Evolutionary conservation across 2,113 vertebrate species (phyloP).

Genomic region (Corythornis madagascariensis): DNA sequence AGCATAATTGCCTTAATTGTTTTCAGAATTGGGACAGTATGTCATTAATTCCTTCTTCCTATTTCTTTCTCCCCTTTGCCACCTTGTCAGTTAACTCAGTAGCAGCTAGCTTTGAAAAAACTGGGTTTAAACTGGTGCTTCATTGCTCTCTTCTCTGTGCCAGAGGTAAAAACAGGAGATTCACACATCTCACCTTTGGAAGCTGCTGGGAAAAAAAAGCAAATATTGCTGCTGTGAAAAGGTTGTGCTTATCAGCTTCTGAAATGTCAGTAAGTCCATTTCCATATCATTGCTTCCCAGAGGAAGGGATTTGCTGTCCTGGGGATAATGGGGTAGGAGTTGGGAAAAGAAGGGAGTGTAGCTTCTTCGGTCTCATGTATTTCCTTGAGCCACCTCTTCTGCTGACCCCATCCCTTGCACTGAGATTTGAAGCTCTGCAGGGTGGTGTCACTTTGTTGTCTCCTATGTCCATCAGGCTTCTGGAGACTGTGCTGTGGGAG

Average conservation of each 20-base stretch:
- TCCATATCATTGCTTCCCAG: background rate
- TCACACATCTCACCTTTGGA: background rate
- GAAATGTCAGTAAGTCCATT: background rate
- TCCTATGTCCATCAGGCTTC: too few species aligned
- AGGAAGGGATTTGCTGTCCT: background rate
- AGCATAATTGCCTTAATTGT: background rate
- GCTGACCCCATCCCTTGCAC: background rate
- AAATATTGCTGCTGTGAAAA: background rate
- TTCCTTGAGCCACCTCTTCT: background rate
- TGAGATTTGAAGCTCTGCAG: background rate
- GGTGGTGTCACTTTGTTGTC: background rate
- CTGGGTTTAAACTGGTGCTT: background rate
- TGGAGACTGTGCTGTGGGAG: background rate
- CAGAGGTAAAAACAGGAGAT: background rate
- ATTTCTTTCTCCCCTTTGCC: background rate
- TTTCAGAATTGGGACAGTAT: background rate
- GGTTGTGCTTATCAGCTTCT: background rate
- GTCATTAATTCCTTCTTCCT: background rate
- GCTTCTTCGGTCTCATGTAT: background rate
- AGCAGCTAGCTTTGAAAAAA: background rate
- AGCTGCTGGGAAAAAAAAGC: background rate
- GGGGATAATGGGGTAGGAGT: background rate
- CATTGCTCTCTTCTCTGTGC: background rate
- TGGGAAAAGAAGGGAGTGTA: background rate
- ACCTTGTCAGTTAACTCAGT: background rate